Evolutionary conservation across 2,797 vertebrate species (phyloP).

Genomic region (Typhlichthys subterraneus): DNA sequence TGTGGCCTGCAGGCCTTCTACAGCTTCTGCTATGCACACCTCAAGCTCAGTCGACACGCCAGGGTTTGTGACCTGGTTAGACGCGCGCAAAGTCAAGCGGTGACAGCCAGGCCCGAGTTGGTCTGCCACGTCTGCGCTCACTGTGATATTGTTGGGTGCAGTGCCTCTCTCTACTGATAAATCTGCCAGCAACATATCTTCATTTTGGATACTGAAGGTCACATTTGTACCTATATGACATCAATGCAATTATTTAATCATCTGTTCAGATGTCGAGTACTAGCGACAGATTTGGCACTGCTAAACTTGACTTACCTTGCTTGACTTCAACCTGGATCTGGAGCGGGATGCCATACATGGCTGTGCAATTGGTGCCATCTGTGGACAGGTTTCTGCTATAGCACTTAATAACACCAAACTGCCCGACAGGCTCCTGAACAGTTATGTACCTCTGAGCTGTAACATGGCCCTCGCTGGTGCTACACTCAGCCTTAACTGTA

Average conservation of each 20-base stretch:
- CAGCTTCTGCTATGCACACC: conserved; percentile 80
- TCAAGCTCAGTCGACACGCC: conserved; percentile 63
- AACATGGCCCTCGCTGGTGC: conserved; percentile 90
- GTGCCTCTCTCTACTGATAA: conserved; percentile 60
- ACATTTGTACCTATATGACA: conserved; percentile 78
- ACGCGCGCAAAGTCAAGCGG: conserved; percentile 78
- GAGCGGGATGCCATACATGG: conserved; percentile 68
- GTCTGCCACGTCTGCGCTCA: conserved; percentile 66
- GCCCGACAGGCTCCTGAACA: conserved; percentile 76
- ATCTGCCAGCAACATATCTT: conserved; percentile 69
- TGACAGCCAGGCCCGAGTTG: conserved; percentile 80
- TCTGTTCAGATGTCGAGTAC: background rate
- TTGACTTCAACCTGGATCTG: conserved; percentile 81
- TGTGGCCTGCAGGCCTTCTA: conserved; percentile 78
- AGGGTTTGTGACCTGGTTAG: conserved; percentile 53
- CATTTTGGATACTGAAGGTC: conserved; percentile 76
- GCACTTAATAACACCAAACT: conserved; percentile 78
- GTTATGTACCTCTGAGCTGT: conserved; percentile 82
- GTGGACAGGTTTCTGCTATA: conserved; percentile 72
- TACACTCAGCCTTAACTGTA: conserved; percentile 86
- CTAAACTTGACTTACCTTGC: conserved; percentile 73
- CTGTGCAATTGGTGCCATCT: conserved; percentile 73
- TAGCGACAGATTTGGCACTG: background rate
- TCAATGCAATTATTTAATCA: conserved; percentile 1
- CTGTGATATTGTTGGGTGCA: conserved; percentile 80